phyloP scores from a whole-genome alignment of 2,797 vertebrate genomes.

The Naso thynnoides region DNA sequence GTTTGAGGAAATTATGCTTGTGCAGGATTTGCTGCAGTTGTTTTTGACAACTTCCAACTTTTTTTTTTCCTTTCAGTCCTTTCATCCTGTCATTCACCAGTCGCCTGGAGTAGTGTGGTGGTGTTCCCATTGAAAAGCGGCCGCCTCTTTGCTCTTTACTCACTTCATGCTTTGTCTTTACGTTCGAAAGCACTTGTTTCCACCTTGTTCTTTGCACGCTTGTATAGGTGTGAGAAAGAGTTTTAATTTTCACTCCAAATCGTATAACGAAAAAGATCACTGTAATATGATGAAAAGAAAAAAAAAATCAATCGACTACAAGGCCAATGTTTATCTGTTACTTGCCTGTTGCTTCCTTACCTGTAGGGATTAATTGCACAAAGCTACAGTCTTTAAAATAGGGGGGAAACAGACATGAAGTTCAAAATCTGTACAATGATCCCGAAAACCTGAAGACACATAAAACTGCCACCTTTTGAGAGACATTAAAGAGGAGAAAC shows the following conservation, averaged over 20 bases:
- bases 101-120: constrained; percentile 27
- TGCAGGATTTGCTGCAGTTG: constrained; percentile 58
- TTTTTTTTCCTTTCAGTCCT: constrained; percentile 32
- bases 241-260: constrained; percentile 27
- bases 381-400: constrained; percentile 15
- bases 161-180: constrained; percentile 34
- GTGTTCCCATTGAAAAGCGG: constrained; percentile 38
- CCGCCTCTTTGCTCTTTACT: constrained; percentile 31
- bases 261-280: constrained; percentile 16
- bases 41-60: constrained; percentile 56
- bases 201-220: constrained; percentile 20
- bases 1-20: constrained; percentile 58
- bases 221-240: constrained; percentile 17
- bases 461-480: not conserved
- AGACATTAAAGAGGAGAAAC: constrained; percentile 1
- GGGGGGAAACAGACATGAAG: not conserved
- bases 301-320: constrained; percentile 30
- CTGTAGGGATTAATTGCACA: constrained; percentile 13
- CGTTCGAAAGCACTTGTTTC: constrained; percentile 48
- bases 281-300: constrained; percentile 14
- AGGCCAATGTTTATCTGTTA: constrained; percentile 24
- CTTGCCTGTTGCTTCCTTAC: constrained; percentile 37
- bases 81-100: constrained; percentile 24
- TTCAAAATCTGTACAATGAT: constrained; percentile 8
- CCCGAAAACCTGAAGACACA: not conserved